These are phyloP conservation scores for Orestias chungarensis DNA, from an alignment of 2,797 vertebrate species.

Conservation along the genomic window DNA sequence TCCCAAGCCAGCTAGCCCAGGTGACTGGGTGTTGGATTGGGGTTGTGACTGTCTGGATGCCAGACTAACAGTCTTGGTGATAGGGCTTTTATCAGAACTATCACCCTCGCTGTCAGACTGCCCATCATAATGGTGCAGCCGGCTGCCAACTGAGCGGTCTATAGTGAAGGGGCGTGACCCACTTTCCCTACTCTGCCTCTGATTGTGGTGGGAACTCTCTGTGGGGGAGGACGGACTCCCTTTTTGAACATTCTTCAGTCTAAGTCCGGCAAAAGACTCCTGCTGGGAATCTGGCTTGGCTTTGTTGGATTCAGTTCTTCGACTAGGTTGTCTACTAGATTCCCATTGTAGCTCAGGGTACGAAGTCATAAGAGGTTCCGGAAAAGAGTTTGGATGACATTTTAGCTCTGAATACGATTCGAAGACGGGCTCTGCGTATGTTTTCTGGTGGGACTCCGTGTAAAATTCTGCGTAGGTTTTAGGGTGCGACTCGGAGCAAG, in stretches of 20 bases:
- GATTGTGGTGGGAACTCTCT: constrained; percentile 68
- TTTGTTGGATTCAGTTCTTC: constrained; percentile 42
- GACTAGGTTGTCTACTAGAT: constrained; percentile 30
- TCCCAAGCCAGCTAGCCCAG: constrained; percentile 50
- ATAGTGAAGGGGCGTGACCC: constrained; percentile 45
- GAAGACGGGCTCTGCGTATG: constrained; percentile 43
- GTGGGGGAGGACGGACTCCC: constrained; percentile 72
- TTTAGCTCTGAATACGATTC: constrained; percentile 58
- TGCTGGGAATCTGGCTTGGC: constrained; percentile 41
- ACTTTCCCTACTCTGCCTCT: constrained; percentile 46
- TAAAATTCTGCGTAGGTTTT: constrained; percentile 88
- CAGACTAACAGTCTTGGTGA: constrained; percentile 81
- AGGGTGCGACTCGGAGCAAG: constrained; percentile 82
- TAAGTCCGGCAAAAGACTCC: constrained; percentile 63
- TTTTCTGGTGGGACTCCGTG: constrained; percentile 72
- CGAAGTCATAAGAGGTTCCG: constrained; percentile 58
- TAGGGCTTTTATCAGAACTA: constrained; percentile 85
- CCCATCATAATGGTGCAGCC: constrained; percentile 94
- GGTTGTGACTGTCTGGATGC: constrained; percentile 62
- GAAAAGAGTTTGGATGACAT: constrained; percentile 62
- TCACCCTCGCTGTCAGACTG: constrained; percentile 89
- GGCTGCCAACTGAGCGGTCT: constrained; percentile 85
- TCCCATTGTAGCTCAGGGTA: constrained; percentile 62
- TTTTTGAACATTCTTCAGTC: constrained; percentile 84
- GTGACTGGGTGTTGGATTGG: constrained; percentile 72